Evolutionary conservation across 2,797 vertebrate species (phyloP).

Genomic region (Capromys pilorides): DNA sequence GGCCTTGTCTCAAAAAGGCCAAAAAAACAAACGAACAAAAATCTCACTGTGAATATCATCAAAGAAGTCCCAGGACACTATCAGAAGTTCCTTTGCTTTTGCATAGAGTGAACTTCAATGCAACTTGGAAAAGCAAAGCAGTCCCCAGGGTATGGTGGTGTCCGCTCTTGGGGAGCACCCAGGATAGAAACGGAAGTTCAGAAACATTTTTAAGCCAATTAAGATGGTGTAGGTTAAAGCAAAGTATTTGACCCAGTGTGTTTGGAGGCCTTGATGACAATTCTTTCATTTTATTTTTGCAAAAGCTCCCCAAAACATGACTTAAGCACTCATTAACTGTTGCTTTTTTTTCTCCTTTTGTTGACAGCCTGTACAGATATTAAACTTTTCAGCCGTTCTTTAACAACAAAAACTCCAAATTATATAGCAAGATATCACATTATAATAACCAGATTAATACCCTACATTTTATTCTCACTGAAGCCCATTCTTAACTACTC

Average conservation of each 20-base stretch:
- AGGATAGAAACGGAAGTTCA: conserved; percentile 6
- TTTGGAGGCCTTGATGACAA: neutral
- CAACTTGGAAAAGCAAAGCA: conserved; percentile 47
- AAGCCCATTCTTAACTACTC: neutral
- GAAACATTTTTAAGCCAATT: neutral
- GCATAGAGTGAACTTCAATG: neutral
- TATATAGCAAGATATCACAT: neutral
- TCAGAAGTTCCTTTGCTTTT: conserved; percentile 14
- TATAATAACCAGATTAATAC: neutral
- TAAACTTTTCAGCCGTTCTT: neutral
- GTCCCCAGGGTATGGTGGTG: neutral
- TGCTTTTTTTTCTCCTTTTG: neutral
- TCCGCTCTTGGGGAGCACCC: neutral
- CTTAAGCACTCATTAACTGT: neutral
- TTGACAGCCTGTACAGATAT: neutral
- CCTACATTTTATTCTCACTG: neutral
- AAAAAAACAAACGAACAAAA: neutral
- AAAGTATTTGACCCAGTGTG: conserved; percentile 27
- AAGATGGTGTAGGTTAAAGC: conserved; percentile 12
- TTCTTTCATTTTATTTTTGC: neutral
- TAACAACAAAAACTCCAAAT: neutral
- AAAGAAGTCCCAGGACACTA: neutral
- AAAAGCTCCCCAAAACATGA: neutral
- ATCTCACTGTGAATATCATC: neutral
- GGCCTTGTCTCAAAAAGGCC: no score